Evolutionary conservation across 1,140 invertebrate genomes (phyloP), one percentile per base, ranked within the genome.

Genomic region (Drosophila rufa): DNA sequence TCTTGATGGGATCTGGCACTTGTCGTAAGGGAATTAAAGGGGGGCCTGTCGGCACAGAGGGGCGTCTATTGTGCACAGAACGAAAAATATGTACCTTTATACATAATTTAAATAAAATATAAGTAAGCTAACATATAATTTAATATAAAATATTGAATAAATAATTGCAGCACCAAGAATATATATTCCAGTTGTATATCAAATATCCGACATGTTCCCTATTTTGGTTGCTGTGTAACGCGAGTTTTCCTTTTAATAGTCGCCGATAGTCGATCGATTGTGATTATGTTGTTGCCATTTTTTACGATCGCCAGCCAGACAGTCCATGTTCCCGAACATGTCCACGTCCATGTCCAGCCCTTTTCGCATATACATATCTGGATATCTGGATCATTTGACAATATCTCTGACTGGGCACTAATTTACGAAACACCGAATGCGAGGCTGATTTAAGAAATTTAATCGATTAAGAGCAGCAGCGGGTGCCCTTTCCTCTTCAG

Each of bases 241-340:
- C 0, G 4, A n/a, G 4, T 56, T 40, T 56, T 53, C 27, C 27
- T 25, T 33, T 82, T 87, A 82, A 86, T 87, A 86, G 83, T 68
- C 75, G 65, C 79, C 83, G 76, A 86, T 70, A 73, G 60, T 58
- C 69, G 69, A 86, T 79, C 82, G 59, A 81, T 77, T 74, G 60
- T 75, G 80, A 89, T 89, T 90, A 90, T 89, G 84, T 89, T 89
- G 84, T 89, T 90, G 80, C 66, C 61, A 75, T 64, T 78, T 84
- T 87, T 87, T 83, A 89, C 73, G 83, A 87, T 64, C 79, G 9
- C 4, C 22, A 66, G 77, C 73, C 71, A 73, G 75, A 73, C 58
- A 79, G 80, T 60, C 55, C 74, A 12, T 33, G 75, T 46, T 77
- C 15, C 57, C 55, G 55, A 9, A 22, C 22, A 58, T 40, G 19